Conservation (phyloP, 1,140 invertebrate genomes). For the Phymastichus coffea region DNA sequence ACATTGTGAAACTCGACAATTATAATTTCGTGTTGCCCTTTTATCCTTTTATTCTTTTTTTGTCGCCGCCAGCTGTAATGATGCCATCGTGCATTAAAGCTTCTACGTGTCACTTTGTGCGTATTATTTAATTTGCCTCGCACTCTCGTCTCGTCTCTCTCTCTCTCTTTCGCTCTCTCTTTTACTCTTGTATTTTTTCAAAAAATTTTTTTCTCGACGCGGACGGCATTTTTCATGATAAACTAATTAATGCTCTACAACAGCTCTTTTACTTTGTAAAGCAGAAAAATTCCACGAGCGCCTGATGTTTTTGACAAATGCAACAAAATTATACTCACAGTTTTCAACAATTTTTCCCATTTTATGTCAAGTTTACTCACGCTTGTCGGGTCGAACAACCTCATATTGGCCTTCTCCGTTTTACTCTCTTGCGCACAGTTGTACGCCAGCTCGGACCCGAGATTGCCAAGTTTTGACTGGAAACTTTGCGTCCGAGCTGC, state of each 20-base stretch:
- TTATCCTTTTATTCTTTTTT: neutral
- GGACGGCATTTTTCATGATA: too few relatives aligned
- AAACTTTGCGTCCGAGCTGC: conserved; percentile 9
- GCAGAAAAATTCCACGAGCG: too few relatives aligned
- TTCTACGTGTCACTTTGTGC: neutral
- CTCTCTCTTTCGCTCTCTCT: too few relatives aligned
- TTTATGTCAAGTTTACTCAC: neutral
- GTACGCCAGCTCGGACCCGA: neutral
- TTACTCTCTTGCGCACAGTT: neutral
- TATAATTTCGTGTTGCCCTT: neutral
- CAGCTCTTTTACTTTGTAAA: too few relatives aligned
- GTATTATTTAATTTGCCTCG: neutral
- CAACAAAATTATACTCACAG: too few relatives aligned
- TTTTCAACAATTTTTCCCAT: neutral
- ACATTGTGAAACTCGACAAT: conserved; percentile 1
- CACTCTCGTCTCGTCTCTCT: too few relatives aligned
- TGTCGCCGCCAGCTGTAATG: neutral
- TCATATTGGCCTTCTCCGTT: neutral
- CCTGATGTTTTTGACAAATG: too few relatives aligned
- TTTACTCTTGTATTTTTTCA: too few relatives aligned
- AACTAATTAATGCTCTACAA: too few relatives aligned
- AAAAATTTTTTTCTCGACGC: neutral
- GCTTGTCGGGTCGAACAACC: conserved; percentile 17
- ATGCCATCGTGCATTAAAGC: conserved; percentile 1
- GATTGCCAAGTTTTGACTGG: conserved; percentile 36